These are phyloP conservation scores for Paguma larvata DNA, from an alignment of 2,797 vertebrate species.

Conservation along the genomic window DNA sequence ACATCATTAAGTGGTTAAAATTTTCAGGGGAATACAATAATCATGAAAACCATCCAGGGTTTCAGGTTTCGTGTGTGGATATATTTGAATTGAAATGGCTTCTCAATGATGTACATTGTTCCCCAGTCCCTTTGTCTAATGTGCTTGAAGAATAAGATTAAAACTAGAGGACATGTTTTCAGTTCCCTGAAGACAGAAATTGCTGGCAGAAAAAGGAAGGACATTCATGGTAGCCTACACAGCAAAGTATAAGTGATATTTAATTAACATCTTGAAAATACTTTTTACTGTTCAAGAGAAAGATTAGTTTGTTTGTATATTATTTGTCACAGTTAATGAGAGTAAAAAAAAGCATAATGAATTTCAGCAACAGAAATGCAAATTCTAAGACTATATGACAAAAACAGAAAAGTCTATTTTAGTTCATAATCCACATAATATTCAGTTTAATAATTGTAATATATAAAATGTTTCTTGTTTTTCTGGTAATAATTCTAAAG, in stretches of 20 bases:
- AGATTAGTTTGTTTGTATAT: constrained; percentile 53
- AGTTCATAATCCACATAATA: background rate
- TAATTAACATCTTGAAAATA: constrained; percentile 52
- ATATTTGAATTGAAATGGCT: background rate
- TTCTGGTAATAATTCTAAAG: constrained; percentile 52
- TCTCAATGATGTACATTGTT: background rate
- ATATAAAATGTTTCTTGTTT: constrained; percentile 50
- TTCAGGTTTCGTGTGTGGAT: background rate
- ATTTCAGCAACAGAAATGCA: constrained; percentile 68
- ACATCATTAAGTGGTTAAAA: background rate
- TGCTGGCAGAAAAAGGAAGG: background rate
- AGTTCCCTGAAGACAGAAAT: constrained; percentile 46
- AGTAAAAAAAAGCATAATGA: constrained; percentile 47
- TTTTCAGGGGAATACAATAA: constrained; percentile 4
- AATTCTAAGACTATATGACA: constrained; percentile 68
- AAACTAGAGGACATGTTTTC: constrained; percentile 31
- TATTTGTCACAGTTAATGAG: constrained; percentile 65
- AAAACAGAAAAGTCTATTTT: constrained; percentile 44
- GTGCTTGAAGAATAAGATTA: constrained; percentile 39
- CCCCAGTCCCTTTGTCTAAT: background rate
- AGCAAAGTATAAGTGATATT: constrained; percentile 59
- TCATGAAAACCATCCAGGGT: background rate
- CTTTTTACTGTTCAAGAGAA: constrained; percentile 36
- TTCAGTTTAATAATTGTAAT: constrained; percentile 55
- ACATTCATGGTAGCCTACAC: background rate